These are phyloP conservation scores for Aurelia sp. DNA, from an alignment of 30 jellyfish, hydroid and myxozoan genomes.

Conservation along the genomic window DNA sequence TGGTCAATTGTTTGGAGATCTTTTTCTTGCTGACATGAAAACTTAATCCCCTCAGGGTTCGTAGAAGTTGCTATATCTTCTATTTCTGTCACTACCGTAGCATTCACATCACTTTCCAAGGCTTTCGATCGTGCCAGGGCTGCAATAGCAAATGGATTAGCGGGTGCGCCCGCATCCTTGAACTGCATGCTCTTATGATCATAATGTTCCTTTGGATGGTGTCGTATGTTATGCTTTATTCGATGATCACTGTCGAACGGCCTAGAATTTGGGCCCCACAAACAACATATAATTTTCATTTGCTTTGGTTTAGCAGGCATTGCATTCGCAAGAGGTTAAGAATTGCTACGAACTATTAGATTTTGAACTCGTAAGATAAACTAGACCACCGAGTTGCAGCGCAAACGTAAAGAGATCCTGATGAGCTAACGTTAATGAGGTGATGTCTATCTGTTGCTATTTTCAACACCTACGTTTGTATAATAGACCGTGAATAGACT, in stretches of 20 bases:
- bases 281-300: too few species aligned
- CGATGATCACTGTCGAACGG: slow-evolving; percentile 10
- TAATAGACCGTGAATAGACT: too few species aligned
- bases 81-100: background rate
- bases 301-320: too few species aligned
- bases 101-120: background rate
- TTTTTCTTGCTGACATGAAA: background rate
- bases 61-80: background rate
- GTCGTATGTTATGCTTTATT: slow-evolving; percentile 4
- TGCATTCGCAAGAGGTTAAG: too few species aligned
- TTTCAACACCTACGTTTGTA: too few species aligned
- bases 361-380: too few species aligned
- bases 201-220: background rate
- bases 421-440: too few species aligned
- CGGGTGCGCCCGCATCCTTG: slow-evolving; percentile 2
- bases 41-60: background rate
- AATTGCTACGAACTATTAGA: too few species aligned
- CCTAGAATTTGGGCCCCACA: too few species aligned
- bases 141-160: slow-evolving; percentile 12
- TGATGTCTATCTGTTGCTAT: too few species aligned
- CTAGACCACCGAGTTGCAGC: too few species aligned
- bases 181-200: background rate
- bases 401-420: too few species aligned
- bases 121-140: slow-evolving; percentile 11
- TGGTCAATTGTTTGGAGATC: background rate